phyloP scores from a whole-genome alignment of 1,140 invertebrate genomes.

The Steinernema khuongi region DNA sequence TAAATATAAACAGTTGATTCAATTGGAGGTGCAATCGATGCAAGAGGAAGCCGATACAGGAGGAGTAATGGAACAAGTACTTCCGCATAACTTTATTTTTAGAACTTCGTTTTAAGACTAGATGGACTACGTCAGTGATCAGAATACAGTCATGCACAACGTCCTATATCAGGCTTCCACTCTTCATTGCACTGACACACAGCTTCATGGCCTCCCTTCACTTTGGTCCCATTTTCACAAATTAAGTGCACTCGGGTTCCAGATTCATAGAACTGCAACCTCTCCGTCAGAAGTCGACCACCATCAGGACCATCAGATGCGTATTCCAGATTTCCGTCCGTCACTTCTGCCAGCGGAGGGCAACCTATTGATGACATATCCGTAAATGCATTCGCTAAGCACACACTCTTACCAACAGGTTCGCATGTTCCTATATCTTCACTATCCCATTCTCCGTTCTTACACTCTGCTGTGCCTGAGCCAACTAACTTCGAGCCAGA shows the following conservation, averaged over 20 bases:
- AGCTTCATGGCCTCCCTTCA: conserved; percentile 1
- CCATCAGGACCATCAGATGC: neutral
- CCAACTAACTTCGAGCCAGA: conserved; percentile 16
- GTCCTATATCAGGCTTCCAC: neutral
- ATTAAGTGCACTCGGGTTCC: neutral
- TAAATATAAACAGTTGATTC: neutral
- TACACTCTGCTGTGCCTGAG: neutral
- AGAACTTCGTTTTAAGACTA: too few species aligned
- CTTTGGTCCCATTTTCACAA: neutral
- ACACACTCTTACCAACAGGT: neutral
- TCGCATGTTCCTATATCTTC: neutral
- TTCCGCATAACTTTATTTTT: too few species aligned
- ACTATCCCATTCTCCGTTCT: neutral
- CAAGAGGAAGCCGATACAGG: too few species aligned
- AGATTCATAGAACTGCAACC: neutral
- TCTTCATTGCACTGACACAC: neutral
- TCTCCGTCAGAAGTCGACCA: neutral
- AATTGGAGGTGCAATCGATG: too few species aligned
- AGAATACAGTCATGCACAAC: neutral
- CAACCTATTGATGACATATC: neutral
- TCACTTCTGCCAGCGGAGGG: neutral
- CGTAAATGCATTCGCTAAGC: neutral
- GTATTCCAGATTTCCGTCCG: neutral
- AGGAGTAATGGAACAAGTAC: too few species aligned
- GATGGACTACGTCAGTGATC: too few species aligned